phyloP scores from a whole-genome alignment of 1,140 invertebrate genomes.

The Brachionus calyciflorus region DNA sequence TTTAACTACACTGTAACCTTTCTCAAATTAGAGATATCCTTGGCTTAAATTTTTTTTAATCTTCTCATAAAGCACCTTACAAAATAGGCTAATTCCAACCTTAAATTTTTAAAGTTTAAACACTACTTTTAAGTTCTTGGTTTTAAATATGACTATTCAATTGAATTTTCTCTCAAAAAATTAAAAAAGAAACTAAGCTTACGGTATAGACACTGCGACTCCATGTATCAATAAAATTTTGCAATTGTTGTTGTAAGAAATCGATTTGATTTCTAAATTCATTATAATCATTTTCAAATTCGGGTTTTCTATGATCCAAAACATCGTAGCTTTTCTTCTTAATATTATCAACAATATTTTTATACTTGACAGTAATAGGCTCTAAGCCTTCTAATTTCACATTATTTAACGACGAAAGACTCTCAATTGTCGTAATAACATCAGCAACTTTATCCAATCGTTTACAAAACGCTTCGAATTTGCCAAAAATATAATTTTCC shows the following conservation, averaged over 20 bases:
- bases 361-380: slow-evolving; percentile 55
- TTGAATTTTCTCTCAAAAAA: neutral
- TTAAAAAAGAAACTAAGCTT: slow-evolving; percentile 39
- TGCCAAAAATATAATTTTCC: slow-evolving; percentile 93
- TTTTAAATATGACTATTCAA: too few species aligned
- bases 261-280: slow-evolving; percentile 73
- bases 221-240: slow-evolving; percentile 60
- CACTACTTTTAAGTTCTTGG: too few species aligned
- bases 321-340: slow-evolving; percentile 85
- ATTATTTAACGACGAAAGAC: slow-evolving; percentile 54
- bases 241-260: slow-evolving; percentile 54
- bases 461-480: slow-evolving; percentile 87
- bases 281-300: slow-evolving; percentile 81
- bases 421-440: slow-evolving; percentile 82
- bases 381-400: slow-evolving; percentile 61
- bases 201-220: slow-evolving; percentile 57
- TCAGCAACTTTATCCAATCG: slow-evolving; percentile 78
- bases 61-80: too few species aligned
- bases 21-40: too few species aligned
- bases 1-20: too few species aligned
- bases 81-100: too few species aligned
- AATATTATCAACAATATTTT: slow-evolving; percentile 67
- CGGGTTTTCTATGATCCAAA: slow-evolving; percentile 79
- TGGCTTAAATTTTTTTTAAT: too few species aligned
- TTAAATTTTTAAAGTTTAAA: too few species aligned